These are phyloP conservation scores for Rhagologus leucostigma DNA, from an alignment of 2,113 vertebrate genomes.

Conservation along the genomic window DNA sequence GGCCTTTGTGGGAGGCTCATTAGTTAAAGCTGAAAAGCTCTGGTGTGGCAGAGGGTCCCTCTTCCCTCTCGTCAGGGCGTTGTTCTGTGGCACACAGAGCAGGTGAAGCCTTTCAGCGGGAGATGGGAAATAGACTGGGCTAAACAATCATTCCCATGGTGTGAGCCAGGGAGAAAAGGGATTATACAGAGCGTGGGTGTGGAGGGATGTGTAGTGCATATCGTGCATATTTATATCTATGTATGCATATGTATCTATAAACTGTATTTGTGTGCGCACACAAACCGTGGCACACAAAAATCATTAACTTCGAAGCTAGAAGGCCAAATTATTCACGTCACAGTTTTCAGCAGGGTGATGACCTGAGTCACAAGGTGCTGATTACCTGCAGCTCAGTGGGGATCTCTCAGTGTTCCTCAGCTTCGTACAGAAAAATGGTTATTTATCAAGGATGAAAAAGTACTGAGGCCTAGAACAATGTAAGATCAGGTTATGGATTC, in stretches of 20 bases:
- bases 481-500: neutral
- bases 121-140: neutral
- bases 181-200: neutral
- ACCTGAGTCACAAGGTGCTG: neutral
- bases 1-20: neutral
- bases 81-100: neutral
- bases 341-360: neutral
- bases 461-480: neutral
- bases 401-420: neutral
- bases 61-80: rapidly evolving
- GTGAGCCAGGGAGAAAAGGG: neutral
- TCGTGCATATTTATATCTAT: neutral
- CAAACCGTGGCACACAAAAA: neutral
- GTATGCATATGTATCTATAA: neutral
- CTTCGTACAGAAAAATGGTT: neutral
- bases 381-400: neutral
- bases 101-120: neutral
- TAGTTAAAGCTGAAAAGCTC: neutral
- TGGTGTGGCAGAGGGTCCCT: neutral
- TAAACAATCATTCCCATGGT: neutral
- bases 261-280: neutral
- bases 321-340: neutral
- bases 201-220: neutral
- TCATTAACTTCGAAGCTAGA: neutral
- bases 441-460: neutral